These are phyloP conservation scores for Acromyrmex echinatior DNA, from an alignment of 1,140 invertebrate species.

Conservation along the genomic window DNA sequence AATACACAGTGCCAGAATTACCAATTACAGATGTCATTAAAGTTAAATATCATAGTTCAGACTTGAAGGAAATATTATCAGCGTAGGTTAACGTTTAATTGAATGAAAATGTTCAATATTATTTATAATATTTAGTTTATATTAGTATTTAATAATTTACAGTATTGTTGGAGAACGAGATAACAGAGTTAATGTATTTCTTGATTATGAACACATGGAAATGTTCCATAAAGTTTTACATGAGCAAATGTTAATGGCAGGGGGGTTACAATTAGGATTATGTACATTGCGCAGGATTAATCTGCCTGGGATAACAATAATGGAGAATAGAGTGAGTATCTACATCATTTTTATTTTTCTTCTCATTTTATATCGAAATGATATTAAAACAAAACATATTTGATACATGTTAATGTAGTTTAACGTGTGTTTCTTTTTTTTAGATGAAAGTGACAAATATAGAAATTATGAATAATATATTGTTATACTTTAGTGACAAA, in stretches of 20 bases:
- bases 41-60: slow-evolving; percentile 70
- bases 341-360: neutral
- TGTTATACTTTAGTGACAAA: slow-evolving; percentile 80
- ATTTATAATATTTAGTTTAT: slow-evolving; percentile 16
- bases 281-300: slow-evolving; percentile 77
- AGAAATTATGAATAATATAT: slow-evolving; percentile 74
- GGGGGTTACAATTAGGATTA: slow-evolving; percentile 76
- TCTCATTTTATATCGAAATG: neutral
- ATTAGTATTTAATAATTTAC: slow-evolving; percentile 41
- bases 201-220: slow-evolving; percentile 71
- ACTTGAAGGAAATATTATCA: slow-evolving; percentile 75
- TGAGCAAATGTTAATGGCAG: slow-evolving; percentile 69
- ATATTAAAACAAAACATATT: neutral
- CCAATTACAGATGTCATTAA: slow-evolving; percentile 73
- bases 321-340: slow-evolving; percentile 76
- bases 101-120: neutral
- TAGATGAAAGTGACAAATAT: slow-evolving; percentile 79
- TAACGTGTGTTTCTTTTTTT: slow-evolving; percentile 53
- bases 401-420: neutral
- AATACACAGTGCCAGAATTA: slow-evolving; percentile 78
- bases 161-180: slow-evolving; percentile 68
- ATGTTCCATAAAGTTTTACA: slow-evolving; percentile 77
- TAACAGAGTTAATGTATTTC: slow-evolving; percentile 37
- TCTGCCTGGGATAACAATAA: slow-evolving; percentile 77
- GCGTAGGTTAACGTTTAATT: slow-evolving; percentile 51